These are phyloP conservation scores for Urophycis tenuis DNA, from an alignment of 2,797 vertebrate genomes.

Conservation along the genomic window DNA sequence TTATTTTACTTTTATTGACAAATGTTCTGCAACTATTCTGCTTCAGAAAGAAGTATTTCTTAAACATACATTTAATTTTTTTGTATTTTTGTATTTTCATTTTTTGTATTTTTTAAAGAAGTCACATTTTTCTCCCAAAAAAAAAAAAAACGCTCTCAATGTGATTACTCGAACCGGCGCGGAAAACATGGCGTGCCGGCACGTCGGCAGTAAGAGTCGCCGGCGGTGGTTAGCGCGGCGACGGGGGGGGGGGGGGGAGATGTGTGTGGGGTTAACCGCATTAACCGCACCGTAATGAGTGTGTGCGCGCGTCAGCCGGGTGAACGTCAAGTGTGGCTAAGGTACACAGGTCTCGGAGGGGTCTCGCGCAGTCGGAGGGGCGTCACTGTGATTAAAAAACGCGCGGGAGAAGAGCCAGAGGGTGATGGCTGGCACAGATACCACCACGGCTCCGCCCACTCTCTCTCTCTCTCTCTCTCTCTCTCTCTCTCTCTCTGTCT, in stretches of 20 bases:
- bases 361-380: conserved; percentile 57
- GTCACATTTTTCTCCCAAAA: too few species aligned
- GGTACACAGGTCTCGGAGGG: conserved; percentile 64
- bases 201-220: conserved; percentile 22
- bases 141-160: too few species aligned
- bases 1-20: too few species aligned
- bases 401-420: conserved; percentile 58
- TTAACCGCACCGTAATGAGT: conserved; percentile 43
- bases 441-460: conserved; percentile 45
- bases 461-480: conserved; percentile 39
- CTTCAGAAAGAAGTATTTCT: too few species aligned
- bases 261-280: neutral
- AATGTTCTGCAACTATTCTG: too few species aligned
- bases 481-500: conserved; percentile 1
- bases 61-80: too few species aligned
- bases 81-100: too few species aligned
- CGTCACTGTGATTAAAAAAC: conserved; percentile 66
- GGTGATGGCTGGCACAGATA: conserved; percentile 66
- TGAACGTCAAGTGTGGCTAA: conserved; percentile 68
- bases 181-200: too few species aligned
- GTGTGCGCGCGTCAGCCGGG: conserved; percentile 50
- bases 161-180: too few species aligned
- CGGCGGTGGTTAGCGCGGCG: conserved; percentile 22
- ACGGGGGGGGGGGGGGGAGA: neutral
- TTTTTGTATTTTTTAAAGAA: too few species aligned